Evolutionary conservation across 2,888 invertebrate species (phyloP).

Genomic region (Machimus rusticus): DNA sequence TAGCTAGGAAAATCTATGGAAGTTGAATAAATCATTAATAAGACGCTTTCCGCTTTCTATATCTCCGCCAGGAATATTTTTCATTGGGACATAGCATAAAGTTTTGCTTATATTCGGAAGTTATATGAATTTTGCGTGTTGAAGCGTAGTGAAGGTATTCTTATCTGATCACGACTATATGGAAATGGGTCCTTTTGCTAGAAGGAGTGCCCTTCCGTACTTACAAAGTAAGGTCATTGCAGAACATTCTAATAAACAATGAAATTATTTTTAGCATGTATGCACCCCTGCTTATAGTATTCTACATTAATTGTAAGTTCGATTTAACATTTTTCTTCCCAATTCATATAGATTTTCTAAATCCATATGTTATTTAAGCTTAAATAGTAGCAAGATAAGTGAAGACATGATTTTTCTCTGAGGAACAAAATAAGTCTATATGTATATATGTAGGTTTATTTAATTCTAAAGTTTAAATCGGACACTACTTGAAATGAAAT

Average conservation of each 20-base stretch:
- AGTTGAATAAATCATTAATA: background rate
- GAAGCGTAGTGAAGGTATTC: slow-evolving; percentile 1
- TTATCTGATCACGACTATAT: slow-evolving; percentile 13
- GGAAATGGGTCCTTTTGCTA: background rate
- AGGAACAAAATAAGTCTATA: too few relatives aligned
- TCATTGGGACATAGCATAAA: background rate
- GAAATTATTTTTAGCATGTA: background rate
- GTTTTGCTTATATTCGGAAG: background rate
- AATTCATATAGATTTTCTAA: background rate
- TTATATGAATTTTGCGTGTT: slow-evolving; percentile 19
- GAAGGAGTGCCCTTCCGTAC: background rate
- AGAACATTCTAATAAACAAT: background rate
- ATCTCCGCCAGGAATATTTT: background rate
- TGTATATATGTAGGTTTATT: too few relatives aligned
- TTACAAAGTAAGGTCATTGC: background rate
- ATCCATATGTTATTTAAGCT: background rate
- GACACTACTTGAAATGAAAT: background rate
- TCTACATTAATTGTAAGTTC: background rate
- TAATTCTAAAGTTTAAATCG: background rate
- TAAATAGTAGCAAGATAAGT: background rate
- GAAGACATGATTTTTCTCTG: too few relatives aligned
- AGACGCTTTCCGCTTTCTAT: background rate
- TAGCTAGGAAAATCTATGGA: background rate
- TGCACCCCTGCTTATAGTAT: background rate
- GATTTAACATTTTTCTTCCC: background rate